Base-by-base conservation (phyloP, 1,140 invertebrate species). In the Saccostrea cuccullata region DNA sequence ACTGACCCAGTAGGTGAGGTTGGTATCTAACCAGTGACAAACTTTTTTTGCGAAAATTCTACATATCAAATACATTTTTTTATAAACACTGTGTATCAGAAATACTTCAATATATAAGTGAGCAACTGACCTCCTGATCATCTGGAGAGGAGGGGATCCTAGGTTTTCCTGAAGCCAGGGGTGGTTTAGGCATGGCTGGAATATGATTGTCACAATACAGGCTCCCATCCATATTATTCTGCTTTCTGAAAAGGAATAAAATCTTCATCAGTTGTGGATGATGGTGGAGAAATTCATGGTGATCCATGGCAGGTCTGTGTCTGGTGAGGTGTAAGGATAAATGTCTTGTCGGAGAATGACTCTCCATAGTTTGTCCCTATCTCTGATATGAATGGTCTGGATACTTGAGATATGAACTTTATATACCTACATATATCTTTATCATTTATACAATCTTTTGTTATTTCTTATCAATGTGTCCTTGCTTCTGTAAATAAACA, bases 201-300 rank as follows among this genome's bases (percentile, higher is more conserved):
- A 77, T 77, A 30, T 77, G 70, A 77, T 77, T 77, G 26, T 77
- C 70, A 77, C 70, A 77, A 26, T 77, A 77, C 15, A 77, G 36
- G 30, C 26, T 77, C 11, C 70, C 70, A 23, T 77, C 70, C 70
- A 77, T 77, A 13, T 77, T 77, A 77, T 77, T 77, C 70, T 77
- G 70, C 70, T 77, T 77, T 77, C 70, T 77, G 70, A 77, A 77
- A 77, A 77, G 70, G 30, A 77, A 77, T 6, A 77, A 17, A 12
- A 77, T 77, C 36, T 77, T 77, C 70, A 77, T 77, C 26, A 77
- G 26, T 77, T 77, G 70, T 0, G 70, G 70, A 77, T 77, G 70
- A 77, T 77, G 70, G 5, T 15, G 23, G 26, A 77, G 70, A 77
- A 77, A 77, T 15, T 77, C 70, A 26, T 30, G 70, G 13, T 77